A percentile compares a stretch with the other conserved stretches of the same genome.
Evolutionary conservation across 2,888 invertebrate species (phyloP).

Genomic region (Andrena camellia): DNA sequence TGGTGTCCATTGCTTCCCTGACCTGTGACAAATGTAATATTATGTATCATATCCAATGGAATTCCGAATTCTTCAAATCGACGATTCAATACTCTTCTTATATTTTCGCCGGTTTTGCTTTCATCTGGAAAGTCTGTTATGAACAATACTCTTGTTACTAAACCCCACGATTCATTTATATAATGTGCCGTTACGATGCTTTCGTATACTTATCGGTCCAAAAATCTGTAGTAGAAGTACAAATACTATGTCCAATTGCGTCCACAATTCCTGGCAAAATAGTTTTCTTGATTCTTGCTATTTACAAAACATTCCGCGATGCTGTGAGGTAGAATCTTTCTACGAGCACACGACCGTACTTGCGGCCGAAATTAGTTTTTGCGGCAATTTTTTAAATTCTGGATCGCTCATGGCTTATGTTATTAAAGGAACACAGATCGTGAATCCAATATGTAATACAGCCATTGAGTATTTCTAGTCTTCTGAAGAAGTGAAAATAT

Average conservation of each 20-base stretch:
- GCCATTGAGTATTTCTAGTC: too few species aligned
- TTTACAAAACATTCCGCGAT: too few species aligned
- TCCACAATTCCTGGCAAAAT: slow-evolving; percentile 5
- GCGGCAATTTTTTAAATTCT: slow-evolving; percentile 8
- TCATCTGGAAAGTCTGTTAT: slow-evolving; percentile 12
- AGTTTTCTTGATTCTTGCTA: too few species aligned
- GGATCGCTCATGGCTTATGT: neutral
- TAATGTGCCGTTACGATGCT: neutral
- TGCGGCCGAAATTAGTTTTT: slow-evolving; percentile 32
- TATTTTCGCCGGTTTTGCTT: neutral
- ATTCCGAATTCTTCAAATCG: slow-evolving; percentile 4
- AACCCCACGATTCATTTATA: neutral
- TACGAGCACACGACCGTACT: neutral
- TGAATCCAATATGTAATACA: too few species aligned
- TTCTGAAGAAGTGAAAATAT: too few species aligned
- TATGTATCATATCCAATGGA: neutral
- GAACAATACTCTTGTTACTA: slow-evolving; percentile 1
- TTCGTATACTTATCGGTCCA: slow-evolving; percentile 1
- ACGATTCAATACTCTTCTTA: neutral
- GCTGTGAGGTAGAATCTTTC: slow-evolving; percentile 2
- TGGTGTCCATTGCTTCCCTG: neutral
- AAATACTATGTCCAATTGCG: neutral
- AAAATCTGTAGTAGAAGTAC: slow-evolving; percentile 6
- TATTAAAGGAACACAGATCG: too few species aligned
- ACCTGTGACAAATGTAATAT: slow-evolving; percentile 1